phyloP scores from a whole-genome alignment of 30 jellyfish, hydroid and myxozoan genomes.

The Mastigias papua region DNA sequence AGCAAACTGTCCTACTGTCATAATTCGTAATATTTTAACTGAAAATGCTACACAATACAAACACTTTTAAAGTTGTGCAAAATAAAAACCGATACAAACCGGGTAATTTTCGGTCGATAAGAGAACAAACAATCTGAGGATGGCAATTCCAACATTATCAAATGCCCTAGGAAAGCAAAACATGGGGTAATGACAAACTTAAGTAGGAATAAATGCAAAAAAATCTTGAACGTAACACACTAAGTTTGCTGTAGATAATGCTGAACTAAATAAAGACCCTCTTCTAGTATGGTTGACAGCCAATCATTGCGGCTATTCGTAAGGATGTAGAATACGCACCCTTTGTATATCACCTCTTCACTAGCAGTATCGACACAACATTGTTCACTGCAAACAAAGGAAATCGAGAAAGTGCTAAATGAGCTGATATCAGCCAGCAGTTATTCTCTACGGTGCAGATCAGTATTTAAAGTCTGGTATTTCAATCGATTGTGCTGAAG shows the following conservation, averaged over 20 bases:
- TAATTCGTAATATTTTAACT: too few species aligned
- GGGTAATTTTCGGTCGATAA: slow-evolving; percentile 90
- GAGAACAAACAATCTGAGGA: slow-evolving; percentile 79
- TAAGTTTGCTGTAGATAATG: too few species aligned
- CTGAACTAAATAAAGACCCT: too few species aligned
- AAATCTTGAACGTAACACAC: too few species aligned
- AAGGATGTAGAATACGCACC: background rate
- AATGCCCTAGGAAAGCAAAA: slow-evolving; percentile 75
- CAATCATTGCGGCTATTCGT: too few species aligned
- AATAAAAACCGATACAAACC: slow-evolving; percentile 30
- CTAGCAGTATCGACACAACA: slow-evolving; percentile 29
- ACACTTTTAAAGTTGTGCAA: background rate
- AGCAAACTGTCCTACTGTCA: too few species aligned
- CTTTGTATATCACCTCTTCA: slow-evolving; percentile 3
- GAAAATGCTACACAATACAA: background rate
- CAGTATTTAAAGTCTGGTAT: too few species aligned
- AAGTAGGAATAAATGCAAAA: too few species aligned
- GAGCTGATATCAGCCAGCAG: background rate
- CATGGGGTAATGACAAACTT: background rate
- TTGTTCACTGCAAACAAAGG: background rate
- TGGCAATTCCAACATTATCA: slow-evolving; percentile 84
- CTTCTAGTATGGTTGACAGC: too few species aligned
- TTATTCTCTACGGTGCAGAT: too few species aligned
- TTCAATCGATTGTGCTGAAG: too few species aligned
- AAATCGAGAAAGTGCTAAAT: background rate